Conservation (phyloP, 1,140 invertebrate genomes). For the Eriocheir sinensis region DNA sequence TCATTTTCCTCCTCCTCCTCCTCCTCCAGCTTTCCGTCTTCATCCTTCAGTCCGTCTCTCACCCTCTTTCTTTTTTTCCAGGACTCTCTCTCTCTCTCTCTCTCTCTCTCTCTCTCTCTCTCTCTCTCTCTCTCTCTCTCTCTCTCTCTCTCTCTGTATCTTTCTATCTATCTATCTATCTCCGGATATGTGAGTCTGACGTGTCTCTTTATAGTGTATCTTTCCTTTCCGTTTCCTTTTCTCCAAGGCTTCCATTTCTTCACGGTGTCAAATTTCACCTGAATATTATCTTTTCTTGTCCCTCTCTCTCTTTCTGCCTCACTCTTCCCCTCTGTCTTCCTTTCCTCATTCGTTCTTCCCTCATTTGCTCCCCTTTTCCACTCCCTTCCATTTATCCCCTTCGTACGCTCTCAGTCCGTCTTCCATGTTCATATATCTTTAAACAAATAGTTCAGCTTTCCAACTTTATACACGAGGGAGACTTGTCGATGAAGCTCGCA, state of each 20-base stretch:
- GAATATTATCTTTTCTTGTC: background rate
- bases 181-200: background rate
- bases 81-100: too few species aligned
- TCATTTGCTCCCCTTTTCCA: background rate
- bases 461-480: background rate
- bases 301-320: too few species aligned
- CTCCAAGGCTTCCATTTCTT: background rate
- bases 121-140: background rate
- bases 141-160: background rate
- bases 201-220: background rate
- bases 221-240: background rate
- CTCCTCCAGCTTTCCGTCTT: too few species aligned
- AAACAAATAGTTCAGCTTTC: background rate
- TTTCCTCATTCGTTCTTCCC: too few species aligned
- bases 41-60: too few species aligned
- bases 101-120: background rate
- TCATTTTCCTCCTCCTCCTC: background rate
- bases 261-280: background rate
- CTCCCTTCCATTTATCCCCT: background rate
- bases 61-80: background rate
- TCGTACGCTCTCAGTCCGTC: background rate
- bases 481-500: background rate
- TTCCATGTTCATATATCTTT: background rate
- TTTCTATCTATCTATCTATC: too few species aligned
- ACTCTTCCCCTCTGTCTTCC: too few species aligned